Conservation (phyloP, 2,113 vertebrate species). For the Cervus canadensis region DNA sequence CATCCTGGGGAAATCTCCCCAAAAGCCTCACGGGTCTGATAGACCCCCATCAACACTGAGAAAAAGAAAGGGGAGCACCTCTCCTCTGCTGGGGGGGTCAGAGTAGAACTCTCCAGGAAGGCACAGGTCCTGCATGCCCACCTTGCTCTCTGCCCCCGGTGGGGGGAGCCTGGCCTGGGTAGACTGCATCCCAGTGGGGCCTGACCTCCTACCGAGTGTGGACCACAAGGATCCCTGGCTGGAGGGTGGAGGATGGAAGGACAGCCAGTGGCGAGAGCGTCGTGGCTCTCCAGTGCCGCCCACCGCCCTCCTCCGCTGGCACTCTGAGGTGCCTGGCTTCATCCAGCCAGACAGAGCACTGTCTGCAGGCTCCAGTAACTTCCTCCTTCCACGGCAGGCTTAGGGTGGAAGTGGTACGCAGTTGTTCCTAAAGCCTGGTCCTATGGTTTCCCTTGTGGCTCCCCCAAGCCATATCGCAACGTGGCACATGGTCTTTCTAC, state of each 20-base stretch:
- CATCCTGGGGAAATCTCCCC: neutral
- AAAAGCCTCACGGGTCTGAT: neutral
- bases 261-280: neutral
- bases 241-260: neutral
- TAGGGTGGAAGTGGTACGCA: neutral
- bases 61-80: too few species aligned
- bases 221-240: neutral
- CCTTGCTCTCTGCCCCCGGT: neutral
- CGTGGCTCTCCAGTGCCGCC: accelerated
- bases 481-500: neutral
- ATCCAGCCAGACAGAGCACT: too few species aligned
- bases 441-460: accelerated
- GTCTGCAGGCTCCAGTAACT: neutral
- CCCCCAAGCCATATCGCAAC: accelerated
- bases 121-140: neutral
- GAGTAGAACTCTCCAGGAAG: neutral
- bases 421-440: neutral
- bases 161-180: neutral
- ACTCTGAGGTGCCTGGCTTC: neutral
- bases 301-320: neutral
- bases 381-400: neutral
- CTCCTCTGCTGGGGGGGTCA: too few species aligned
- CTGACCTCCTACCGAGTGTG: neutral
- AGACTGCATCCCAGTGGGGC: neutral
- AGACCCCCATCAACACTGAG: neutral